Base-by-base conservation (phyloP, 2,113 vertebrate species). In the Oryzias melastigma region DNA sequence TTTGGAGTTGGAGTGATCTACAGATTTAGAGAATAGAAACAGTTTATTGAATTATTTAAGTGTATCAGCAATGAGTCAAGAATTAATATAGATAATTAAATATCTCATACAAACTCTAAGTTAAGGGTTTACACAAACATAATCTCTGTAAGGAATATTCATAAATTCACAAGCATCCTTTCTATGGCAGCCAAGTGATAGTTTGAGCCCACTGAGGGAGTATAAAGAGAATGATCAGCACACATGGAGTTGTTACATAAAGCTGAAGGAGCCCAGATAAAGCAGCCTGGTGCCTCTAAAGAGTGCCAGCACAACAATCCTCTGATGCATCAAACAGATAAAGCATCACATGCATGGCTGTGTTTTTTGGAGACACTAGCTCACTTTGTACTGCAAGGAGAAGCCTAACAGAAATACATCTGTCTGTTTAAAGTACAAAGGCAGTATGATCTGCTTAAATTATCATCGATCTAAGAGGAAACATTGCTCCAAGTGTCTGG, bases 301-400 rank as follows among this genome's bases (percentile, higher is more conserved):
- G 60, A 62, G 60, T 56, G 44, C 68, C 80, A 60, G 70, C 80
- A 65, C 76, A 75, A 84, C 77, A 46, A 51, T 58, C 57, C 20
- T 70, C 48, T 40, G 70, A 85, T 82, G 65, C 60, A 63, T 67
- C 29, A 20, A 20, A 46, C 53, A 76, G 73, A 81, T 80, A 81
- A 27, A 43, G 47, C 46, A 77, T 85, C 82, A 78, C 75, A 82
- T 58, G 75, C 63, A 17, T 40, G 61, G 18, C 47, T 73, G 69
- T 73, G 69, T 62, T 75, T 54, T 56, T 18, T 42, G 41, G 40
- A 68, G 43, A 74, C 61, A 47, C 52, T 42, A 17, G 44, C 47
- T 60, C 60, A 53, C 66, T 71, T 66, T 69, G 77, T 64, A 27
- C 52, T 48, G n/a, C 14, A 27, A 58, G 53, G 45, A 27, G 27